Evolutionary conservation across 2,113 vertebrate genomes (phyloP), one percentile per base, ranked within the genome.

Genomic region (Anoura caudifer): DNA sequence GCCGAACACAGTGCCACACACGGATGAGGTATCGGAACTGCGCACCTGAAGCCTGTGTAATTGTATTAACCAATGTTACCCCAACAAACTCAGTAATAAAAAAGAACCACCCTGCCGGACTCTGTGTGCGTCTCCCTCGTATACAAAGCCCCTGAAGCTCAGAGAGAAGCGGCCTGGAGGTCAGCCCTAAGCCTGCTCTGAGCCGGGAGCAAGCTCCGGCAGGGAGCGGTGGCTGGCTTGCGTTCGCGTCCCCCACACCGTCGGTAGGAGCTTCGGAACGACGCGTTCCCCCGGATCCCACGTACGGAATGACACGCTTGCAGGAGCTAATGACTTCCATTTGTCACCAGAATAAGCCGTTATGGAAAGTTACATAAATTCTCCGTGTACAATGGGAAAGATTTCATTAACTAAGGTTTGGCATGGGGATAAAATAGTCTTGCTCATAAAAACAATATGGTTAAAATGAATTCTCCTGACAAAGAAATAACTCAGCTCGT

Each of bases 391-490:
- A 75, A 87, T 67, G 47, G 59, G 31, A 65, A 72, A 43, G 76
- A 22, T 83, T 90, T 96, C 52, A 95, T 90, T 90, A 90, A 79
- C 45, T 72, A 65, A 72, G 45, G 84, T 80, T 80, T 85, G 82
- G n/a, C 52, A 8, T 38, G 83, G 87, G 38, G 52, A 79, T 87
- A 73, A 92, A 91, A 80, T 0, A 36, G 73, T 26, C 41, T 67
- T 61, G 3, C 26, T 80, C 59, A n/a, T 87, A 65, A 91, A 83
- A 69, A 77, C 26, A 75, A 79, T 61, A 45, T 2, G 16, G 63
- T 19, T 33, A 59, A 80, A 91, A 69, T 15, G 15, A 93, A 82
- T 75, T 73, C 38, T 84, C 36, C 36, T 73, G n/a, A 75, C 26
- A 59, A 87, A 93, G 41, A 45, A 77, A 61, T n/a, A 88, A 84